A percentile compares a stretch with the other conserved stretches of the same genome.
These are phyloP conservation scores for Megalonaias nervosa DNA, from an alignment of 1,140 invertebrate genomes.

Conservation along the genomic window DNA sequence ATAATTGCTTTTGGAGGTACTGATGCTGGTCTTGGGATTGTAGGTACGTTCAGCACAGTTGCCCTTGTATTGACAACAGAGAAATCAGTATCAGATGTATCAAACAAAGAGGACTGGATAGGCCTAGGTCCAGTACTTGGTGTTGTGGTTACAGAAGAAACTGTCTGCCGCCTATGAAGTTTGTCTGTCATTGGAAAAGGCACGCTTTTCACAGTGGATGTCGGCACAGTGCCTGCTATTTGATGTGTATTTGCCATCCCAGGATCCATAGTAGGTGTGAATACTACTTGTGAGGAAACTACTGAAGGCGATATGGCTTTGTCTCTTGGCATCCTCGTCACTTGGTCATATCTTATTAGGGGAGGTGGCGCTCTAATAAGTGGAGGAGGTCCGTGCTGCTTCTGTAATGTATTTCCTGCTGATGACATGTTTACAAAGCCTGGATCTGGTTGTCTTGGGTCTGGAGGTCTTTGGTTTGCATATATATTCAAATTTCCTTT, in stretches of 20 bases:
- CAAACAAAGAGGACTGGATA: conserved; percentile 24
- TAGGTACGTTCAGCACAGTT: conserved; percentile 49
- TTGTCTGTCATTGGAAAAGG: conserved; percentile 29
- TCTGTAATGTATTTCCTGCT: background rate
- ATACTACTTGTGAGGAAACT: conserved; percentile 1
- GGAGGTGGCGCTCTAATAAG: conserved; percentile 51
- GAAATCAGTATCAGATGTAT: conserved; percentile 21
- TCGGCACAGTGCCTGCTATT: background rate
- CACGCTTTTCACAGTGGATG: background rate
- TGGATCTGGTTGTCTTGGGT: background rate
- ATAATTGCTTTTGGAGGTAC: background rate
- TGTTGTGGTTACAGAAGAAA: conserved; percentile 1
- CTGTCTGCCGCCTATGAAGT: conserved; percentile 25
- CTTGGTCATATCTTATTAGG: conserved; percentile 41
- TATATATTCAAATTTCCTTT: conserved; percentile 10
- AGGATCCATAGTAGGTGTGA: background rate
- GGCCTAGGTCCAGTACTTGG: conserved; percentile 25
- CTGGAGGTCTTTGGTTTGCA: conserved; percentile 6
- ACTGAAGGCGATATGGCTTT: background rate
- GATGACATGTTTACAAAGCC: conserved; percentile 4
- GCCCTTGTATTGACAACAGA: conserved; percentile 9
- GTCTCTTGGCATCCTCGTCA: conserved; percentile 15
- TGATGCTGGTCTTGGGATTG: conserved; percentile 20
- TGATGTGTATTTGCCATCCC: background rate
- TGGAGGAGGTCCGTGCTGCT: conserved; percentile 34